phyloP scores from a whole-genome alignment of 1,140 invertebrate genomes.

The Nasonia longicornis region DNA sequence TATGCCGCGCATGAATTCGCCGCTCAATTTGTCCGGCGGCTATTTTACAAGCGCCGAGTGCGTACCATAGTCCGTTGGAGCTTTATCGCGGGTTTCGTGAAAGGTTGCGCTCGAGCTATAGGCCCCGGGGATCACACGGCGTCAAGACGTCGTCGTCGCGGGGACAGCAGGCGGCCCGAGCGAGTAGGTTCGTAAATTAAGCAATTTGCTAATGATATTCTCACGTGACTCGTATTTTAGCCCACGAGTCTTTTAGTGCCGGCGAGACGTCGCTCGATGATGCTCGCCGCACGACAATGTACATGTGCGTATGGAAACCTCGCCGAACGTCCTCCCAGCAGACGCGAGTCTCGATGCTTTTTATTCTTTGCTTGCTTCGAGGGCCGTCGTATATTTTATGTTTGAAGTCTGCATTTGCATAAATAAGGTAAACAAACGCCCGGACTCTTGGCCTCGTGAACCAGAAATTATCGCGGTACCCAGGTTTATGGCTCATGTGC shows the following conservation, averaged over 20 bases:
- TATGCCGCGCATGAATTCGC: slow-evolving; percentile 40
- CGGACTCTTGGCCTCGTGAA: background rate
- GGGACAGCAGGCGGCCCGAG: background rate
- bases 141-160: background rate
- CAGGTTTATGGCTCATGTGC: background rate
- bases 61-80: background rate
- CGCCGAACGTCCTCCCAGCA: background rate
- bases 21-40: slow-evolving; percentile 39
- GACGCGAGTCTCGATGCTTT: background rate
- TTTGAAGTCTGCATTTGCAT: background rate
- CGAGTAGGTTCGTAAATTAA: slow-evolving; percentile 62
- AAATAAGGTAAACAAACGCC: slow-evolving; percentile 8
- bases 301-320: slow-evolving; percentile 9
- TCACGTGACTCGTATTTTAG: slow-evolving; percentile 67
- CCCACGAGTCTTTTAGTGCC: slow-evolving; percentile 63
- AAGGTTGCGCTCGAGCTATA: background rate
- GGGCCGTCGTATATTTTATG: background rate
- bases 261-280: slow-evolving; percentile 45
- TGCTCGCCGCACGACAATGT: background rate
- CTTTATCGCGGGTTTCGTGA: slow-evolving; percentile 9
- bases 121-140: background rate
- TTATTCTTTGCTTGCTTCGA: slow-evolving; percentile 7
- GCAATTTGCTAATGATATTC: slow-evolving; percentile 70
- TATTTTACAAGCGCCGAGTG: slow-evolving; percentile 9
- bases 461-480: background rate